Evolutionary conservation across 2,888 invertebrate genomes (phyloP).

Genomic region (Pammene aurita): DNA sequence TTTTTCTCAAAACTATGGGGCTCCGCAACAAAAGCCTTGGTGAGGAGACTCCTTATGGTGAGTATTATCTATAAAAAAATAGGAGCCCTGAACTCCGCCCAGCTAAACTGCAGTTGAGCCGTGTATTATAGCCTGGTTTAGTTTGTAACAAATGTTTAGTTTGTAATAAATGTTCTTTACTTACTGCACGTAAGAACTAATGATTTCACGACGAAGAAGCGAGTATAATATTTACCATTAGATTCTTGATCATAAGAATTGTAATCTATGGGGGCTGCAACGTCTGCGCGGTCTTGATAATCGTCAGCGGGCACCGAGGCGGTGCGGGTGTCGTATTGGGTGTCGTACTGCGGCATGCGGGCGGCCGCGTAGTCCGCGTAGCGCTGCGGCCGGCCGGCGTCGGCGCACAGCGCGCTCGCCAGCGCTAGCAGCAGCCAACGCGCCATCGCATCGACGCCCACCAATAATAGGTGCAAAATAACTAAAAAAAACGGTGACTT

Average conservation of each 20-base stretch:
- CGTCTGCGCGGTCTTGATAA: slow-evolving; percentile 63
- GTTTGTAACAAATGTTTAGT: no score
- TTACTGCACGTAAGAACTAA: no score
- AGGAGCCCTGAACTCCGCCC: no score
- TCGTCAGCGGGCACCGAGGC: slow-evolving; percentile 52
- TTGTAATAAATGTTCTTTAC: no score
- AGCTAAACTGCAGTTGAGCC: no score
- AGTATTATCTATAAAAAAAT: no score
- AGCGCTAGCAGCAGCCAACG: slow-evolving; percentile 50
- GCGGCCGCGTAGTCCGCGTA: slow-evolving; percentile 66
- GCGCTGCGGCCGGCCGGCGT: slow-evolving; percentile 51
- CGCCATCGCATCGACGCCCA: slow-evolving; percentile 44
- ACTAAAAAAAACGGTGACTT: slow-evolving; percentile 60
- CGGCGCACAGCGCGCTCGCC: slow-evolving; percentile 48
- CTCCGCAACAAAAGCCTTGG: no score
- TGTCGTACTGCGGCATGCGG: slow-evolving; percentile 68
- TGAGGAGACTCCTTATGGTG: no score
- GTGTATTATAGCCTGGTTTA: no score
- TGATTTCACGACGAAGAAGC: no score
- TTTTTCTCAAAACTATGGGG: no score
- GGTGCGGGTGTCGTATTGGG: slow-evolving; percentile 51
- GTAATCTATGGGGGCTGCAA: slow-evolving; percentile 64
- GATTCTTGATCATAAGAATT: slow-evolving; percentile 61
- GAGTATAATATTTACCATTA: slow-evolving; percentile 46
- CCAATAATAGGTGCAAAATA: slow-evolving; percentile 42